Evolutionary conservation across 2,888 invertebrate species (phyloP).

Genomic region (Zhuqinia jingwanae): DNA sequence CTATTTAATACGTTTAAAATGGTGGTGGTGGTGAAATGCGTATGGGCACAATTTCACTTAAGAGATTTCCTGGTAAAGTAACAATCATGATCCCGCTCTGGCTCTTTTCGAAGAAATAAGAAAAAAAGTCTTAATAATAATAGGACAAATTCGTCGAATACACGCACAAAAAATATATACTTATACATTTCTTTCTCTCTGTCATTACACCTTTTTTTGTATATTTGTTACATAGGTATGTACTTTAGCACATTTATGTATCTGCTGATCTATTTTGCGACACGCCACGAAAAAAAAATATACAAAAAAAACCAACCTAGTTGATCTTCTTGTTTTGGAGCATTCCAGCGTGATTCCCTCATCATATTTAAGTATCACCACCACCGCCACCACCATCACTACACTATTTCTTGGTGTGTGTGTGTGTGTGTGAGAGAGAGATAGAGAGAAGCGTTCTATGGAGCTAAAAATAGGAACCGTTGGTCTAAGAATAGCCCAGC

Average conservation of each 20-base stretch:
- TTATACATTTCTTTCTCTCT: background rate
- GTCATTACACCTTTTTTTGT: background rate
- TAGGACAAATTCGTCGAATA: background rate
- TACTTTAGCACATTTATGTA: background rate
- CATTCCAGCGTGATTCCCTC: constrained; percentile 1
- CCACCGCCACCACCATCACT: background rate
- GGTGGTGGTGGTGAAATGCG: background rate
- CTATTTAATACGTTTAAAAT: too few species aligned
- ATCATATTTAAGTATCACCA: background rate
- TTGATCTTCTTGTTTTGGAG: background rate
- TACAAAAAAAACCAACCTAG: constrained; percentile 25
- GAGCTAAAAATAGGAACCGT: constrained; percentile 64
- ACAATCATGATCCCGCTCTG: background rate
- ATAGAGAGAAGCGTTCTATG: constrained; percentile 36
- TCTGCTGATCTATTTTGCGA: constrained; percentile 41
- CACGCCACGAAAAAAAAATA: constrained; percentile 31
- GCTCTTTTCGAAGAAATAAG: constrained; percentile 14
- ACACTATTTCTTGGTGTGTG: background rate
- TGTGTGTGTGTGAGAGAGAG: too few species aligned
- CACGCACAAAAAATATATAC: background rate
- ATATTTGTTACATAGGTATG: constrained; percentile 3
- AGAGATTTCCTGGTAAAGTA: background rate
- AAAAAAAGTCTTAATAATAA: constrained; percentile 11
- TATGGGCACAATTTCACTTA: constrained; percentile 22
- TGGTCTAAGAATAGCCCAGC: constrained; percentile 71